phyloP scores from a whole-genome alignment of 23 tunicate species.

The Ascidia mentula region DNA sequence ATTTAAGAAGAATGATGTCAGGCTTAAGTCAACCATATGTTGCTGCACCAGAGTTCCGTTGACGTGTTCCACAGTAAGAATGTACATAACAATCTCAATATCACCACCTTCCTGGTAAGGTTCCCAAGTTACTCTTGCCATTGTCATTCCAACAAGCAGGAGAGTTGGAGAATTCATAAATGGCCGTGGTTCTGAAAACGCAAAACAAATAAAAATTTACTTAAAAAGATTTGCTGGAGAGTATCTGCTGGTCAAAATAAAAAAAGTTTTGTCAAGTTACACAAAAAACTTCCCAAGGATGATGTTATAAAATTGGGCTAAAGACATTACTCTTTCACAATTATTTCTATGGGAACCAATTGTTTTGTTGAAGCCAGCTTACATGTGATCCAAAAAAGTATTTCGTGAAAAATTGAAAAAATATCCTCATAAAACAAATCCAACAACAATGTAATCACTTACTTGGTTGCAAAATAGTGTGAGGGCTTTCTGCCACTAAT shows the following conservation, averaged over 20 bases:
- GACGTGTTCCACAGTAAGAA: neutral
- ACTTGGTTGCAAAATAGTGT: neutral
- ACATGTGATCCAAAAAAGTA: too few relatives aligned
- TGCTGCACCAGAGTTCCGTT: neutral
- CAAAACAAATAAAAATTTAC: too few relatives aligned
- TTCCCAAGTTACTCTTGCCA: neutral
- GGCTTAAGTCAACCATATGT: neutral
- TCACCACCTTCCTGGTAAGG: neutral
- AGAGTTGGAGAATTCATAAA: neutral
- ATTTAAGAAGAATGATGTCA: neutral
- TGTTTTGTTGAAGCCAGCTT: too few relatives aligned
- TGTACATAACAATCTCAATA: neutral
- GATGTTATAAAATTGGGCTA: too few relatives aligned
- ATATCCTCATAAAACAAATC: neutral
- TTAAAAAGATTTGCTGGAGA: too few relatives aligned
- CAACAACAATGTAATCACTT: neutral
- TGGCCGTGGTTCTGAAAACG: neutral
- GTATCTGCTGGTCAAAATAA: too few relatives aligned
- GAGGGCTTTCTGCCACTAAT: neutral
- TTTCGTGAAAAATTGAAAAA: too few relatives aligned
- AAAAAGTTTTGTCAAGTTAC: neutral
- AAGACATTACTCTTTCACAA: neutral
- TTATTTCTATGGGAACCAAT: neutral
- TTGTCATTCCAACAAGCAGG: neutral
- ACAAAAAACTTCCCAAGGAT: too few relatives aligned